Conservation (phyloP, 1,140 invertebrate genomes). For the Pachyrhynchus sulphureomaculatus region DNA sequence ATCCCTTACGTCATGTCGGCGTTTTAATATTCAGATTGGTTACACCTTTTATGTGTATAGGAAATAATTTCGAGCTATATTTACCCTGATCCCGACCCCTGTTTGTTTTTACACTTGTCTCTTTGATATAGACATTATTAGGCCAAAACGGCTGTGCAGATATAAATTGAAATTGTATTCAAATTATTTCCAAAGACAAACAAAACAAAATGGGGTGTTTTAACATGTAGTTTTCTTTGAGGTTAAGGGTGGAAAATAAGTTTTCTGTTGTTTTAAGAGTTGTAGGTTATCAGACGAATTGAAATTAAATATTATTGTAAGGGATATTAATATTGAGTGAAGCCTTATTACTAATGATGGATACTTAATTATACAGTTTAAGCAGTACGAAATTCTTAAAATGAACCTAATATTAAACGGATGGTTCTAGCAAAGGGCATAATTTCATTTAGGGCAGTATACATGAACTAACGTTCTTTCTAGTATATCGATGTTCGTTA, state of each 20-base stretch:
- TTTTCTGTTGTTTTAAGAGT: slow-evolving; percentile 12
- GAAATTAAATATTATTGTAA: too few relatives aligned
- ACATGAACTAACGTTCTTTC: too few relatives aligned
- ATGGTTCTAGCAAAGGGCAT: too few relatives aligned
- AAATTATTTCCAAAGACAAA: slow-evolving; percentile 33
- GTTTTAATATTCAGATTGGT: slow-evolving; percentile 54
- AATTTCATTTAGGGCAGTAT: too few relatives aligned
- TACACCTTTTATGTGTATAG: slow-evolving; percentile 53
- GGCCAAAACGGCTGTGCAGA: slow-evolving; percentile 18
- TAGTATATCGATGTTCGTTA: too few relatives aligned
- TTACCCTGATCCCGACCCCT: slow-evolving; percentile 43
- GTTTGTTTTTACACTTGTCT: slow-evolving; percentile 53
- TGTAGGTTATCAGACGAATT: neutral
- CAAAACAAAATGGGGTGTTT: slow-evolving; percentile 22
- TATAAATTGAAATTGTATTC: slow-evolving; percentile 42
- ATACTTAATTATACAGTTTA: too few relatives aligned
- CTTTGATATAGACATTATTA: slow-evolving; percentile 49
- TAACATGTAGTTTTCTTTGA: slow-evolving; percentile 18
- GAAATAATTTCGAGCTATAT: slow-evolving; percentile 50
- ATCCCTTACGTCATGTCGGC: slow-evolving; percentile 23
- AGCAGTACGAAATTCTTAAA: too few relatives aligned
- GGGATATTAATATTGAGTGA: too few relatives aligned
- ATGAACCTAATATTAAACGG: too few relatives aligned
- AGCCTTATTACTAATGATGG: too few relatives aligned
- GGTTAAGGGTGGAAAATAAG: neutral